Base-by-base conservation (phyloP, 37 sponge, comb jelly and placozoan genomes). In the Halichondria panicea region DNA sequence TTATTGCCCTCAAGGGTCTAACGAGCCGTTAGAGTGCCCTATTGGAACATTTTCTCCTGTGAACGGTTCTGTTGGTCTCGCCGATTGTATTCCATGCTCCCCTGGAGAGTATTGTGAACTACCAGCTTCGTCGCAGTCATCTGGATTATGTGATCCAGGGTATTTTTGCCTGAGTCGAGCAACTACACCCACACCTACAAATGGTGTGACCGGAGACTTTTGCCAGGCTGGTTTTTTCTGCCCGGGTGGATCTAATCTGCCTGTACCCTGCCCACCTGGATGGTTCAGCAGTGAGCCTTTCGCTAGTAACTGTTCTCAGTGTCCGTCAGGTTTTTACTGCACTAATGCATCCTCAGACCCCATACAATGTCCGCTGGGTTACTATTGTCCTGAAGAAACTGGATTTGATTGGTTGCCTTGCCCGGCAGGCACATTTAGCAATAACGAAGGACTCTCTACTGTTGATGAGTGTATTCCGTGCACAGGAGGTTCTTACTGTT, bases 331-430 rank as follows among this genome's bases (percentile, higher is more conserved):
- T n/a, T n/a, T n/a, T n/a, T n/a, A n/a, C n/a, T n/a, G n/a, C n/a
- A n/a, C n/a, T n/a, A n/a, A n/a, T n/a, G n/a, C n/a, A n/a, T n/a
- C n/a, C n/a, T n/a, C n/a, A n/a, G n/a, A n/a, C n/a, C n/a, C n/a
- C n/a, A n/a, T n/a, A n/a, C n/a, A n/a, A n/a, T 58, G 60, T 58
- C 25, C 60, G 25, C 27, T 7, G n/a, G 60, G 60, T 12, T 27
- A 58, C 27, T 58, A 58, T 21, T 65, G 66, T 33, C 41, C 38
- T 8, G 66, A 65, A 35, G 66, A 40, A 37, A 65, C 60, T 24
- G n/a, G n/a, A n/a, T n/a, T 58, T 25, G 60, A 58, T n/a, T 27
- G 6, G 7, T 25, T 21, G 6, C 60, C 60, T n/a, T 58, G 60
- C 60, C 60, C 60, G 8, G 6, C 7, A 24, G 60, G 60, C n/a